Conservation (phyloP, 2,888 invertebrate species). For the Stenolophus ochropezus region DNA sequence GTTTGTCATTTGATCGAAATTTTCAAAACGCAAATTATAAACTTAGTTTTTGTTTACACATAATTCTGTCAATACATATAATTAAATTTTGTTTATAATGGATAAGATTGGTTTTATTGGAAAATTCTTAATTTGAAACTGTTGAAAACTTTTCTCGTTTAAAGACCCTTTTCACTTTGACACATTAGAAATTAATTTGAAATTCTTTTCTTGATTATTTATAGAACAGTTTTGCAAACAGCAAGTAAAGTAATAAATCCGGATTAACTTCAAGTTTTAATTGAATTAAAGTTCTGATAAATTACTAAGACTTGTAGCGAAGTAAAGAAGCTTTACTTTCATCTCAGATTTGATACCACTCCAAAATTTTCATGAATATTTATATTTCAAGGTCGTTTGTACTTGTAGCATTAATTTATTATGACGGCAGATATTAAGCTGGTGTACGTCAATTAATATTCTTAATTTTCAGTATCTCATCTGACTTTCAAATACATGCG, state of each 20-base stretch:
- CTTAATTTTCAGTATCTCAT: slow-evolving; percentile 17
- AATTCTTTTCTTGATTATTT: not conserved
- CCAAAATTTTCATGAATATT: slow-evolving; percentile 37
- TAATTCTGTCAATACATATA: too few relatives aligned
- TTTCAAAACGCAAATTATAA: too few relatives aligned
- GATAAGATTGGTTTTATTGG: not conserved
- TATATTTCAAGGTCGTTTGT: slow-evolving; percentile 24
- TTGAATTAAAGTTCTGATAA: slow-evolving; percentile 16
- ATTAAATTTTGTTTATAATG: not conserved
- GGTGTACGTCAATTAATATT: slow-evolving; percentile 3
- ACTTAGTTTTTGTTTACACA: too few relatives aligned
- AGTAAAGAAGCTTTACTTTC: slow-evolving; percentile 19
- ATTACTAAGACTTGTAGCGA: not conserved
- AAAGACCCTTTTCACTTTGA: not conserved
- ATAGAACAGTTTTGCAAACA: not conserved
- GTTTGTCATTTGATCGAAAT: too few relatives aligned
- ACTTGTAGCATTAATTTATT: slow-evolving; percentile 15
- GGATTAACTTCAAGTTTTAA: slow-evolving; percentile 13
- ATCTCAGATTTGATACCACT: slow-evolving; percentile 8
- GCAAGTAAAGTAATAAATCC: slow-evolving; percentile 22
- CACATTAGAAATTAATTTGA: not conserved
- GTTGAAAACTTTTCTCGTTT: not conserved
- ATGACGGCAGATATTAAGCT: not conserved
- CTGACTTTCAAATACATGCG: slow-evolving; percentile 8
- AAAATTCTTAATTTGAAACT: too few relatives aligned